Conservation (phyloP, 2,888 invertebrate genomes). For the Seira ritae region DNA sequence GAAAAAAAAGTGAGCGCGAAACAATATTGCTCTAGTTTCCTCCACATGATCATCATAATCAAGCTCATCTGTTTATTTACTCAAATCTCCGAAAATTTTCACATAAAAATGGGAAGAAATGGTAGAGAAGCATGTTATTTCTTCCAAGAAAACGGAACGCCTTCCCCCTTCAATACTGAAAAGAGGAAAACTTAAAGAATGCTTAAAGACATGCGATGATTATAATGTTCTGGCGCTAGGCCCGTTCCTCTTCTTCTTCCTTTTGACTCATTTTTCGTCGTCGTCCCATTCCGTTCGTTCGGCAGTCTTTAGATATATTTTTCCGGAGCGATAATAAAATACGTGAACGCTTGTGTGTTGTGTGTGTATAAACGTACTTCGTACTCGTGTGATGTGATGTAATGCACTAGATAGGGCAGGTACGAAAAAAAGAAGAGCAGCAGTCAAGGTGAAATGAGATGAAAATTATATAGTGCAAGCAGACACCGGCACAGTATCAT, state of each 20-base stretch:
- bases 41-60: constrained; percentile 50
- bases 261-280: not conserved
- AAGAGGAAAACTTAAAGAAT: constrained; percentile 33
- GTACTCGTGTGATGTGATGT: constrained; percentile 12
- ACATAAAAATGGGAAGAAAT: constrained; percentile 48
- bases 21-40: constrained; percentile 24
- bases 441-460: constrained; percentile 66
- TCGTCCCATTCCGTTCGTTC: not conserved
- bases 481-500: constrained; percentile 60
- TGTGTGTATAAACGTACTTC: constrained; percentile 45
- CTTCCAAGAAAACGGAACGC: constrained; percentile 62
- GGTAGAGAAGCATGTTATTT: constrained; percentile 55
- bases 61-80: constrained; percentile 51
- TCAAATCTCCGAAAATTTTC: constrained; percentile 50
- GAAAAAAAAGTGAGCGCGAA: constrained; percentile 3
- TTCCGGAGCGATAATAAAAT: constrained; percentile 37
- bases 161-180: constrained; percentile 57
- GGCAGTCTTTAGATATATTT: not conserved
- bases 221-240: constrained; percentile 20
- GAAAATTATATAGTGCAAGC: constrained; percentile 68
- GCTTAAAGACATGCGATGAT: constrained; percentile 61
- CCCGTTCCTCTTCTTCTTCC: not conserved
- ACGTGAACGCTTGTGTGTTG: no score
- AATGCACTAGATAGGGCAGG: constrained; percentile 15
- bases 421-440: constrained; percentile 13